Evolutionary conservation across 2,113 vertebrate genomes (phyloP).

Genomic region (Larimichthys polyactis): DNA sequence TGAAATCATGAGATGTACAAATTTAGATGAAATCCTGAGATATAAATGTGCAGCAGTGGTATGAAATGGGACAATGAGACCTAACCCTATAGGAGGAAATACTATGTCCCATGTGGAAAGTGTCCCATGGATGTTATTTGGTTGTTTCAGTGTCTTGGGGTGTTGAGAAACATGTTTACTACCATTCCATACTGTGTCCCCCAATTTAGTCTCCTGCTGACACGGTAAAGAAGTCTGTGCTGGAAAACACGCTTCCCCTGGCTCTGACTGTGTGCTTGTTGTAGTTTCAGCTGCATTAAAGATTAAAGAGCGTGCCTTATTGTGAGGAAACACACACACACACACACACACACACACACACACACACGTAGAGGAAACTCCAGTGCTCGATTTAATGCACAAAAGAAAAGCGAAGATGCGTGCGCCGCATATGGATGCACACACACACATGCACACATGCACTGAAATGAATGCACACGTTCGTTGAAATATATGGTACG

Average conservation of each 20-base stretch:
- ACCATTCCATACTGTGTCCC: conserved; percentile 43
- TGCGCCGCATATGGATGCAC: conserved; percentile 9
- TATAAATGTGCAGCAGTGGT: background rate
- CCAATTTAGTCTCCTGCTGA: conserved; percentile 63
- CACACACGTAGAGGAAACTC: conserved; percentile 42
- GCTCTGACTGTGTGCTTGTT: conserved; percentile 69
- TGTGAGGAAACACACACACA: conserved; percentile 45
- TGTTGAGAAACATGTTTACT: conserved; percentile 42
- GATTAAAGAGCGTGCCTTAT: conserved; percentile 72
- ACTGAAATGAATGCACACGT: conserved; percentile 20
- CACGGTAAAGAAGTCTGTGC: conserved; percentile 53
- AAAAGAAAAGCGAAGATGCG: conserved; percentile 10
- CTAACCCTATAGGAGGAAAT: too few species aligned
- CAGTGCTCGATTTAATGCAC: conserved; percentile 37
- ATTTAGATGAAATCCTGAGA: background rate
- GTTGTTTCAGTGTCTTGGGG: conserved; percentile 11
- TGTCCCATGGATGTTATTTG: conserved; percentile 31
- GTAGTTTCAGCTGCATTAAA: conserved; percentile 76
- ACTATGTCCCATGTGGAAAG: background rate
- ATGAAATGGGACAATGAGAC: background rate
- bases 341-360: conserved; percentile 33
- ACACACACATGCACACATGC: conserved; percentile 27
- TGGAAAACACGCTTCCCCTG: conserved; percentile 55
- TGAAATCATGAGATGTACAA: background rate
- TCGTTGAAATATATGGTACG: conserved; percentile 22